Conservation (phyloP, 2,113 vertebrate genomes). For the Falcunculus frontatus region DNA sequence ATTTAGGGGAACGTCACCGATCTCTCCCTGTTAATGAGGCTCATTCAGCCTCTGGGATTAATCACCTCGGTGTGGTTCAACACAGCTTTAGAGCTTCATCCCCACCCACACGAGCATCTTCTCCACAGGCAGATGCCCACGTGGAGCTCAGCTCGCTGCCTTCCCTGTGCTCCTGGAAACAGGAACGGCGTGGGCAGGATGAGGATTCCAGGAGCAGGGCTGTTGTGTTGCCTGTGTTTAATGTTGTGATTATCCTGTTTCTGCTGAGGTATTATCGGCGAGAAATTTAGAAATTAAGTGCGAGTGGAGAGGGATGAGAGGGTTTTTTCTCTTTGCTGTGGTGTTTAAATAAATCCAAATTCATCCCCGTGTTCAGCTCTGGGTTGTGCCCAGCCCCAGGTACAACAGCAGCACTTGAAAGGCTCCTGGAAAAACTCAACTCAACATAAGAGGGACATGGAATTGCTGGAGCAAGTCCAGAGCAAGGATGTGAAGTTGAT, state of each 20-base stretch:
- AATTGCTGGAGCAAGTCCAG: not conserved
- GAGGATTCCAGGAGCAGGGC: not conserved
- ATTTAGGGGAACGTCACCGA: not conserved
- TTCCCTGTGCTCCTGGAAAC: not conserved
- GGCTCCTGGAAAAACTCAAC: not conserved
- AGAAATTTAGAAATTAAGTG: not conserved
- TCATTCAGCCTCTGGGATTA: not conserved
- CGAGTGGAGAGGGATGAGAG: not conserved
- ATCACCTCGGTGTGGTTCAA: not conserved
- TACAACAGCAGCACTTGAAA: not conserved
- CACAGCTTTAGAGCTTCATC: not conserved
- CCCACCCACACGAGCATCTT: not conserved
- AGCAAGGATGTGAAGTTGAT: not conserved
- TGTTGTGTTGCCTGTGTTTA: not conserved
- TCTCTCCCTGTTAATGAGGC: not conserved
- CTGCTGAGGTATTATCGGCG: not conserved
- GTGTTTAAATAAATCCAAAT: not conserved
- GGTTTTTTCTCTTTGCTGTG: not conserved
- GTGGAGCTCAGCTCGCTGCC: not conserved
- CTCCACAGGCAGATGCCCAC: accelerated
- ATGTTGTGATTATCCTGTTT: not conserved
- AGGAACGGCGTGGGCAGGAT: not conserved
- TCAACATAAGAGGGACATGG: accelerated
- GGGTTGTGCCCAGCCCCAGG: not conserved
- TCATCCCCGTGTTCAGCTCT: not conserved